phyloP scores from a whole-genome alignment of 1,140 invertebrate species.

The Drosophila pandora region DNA sequence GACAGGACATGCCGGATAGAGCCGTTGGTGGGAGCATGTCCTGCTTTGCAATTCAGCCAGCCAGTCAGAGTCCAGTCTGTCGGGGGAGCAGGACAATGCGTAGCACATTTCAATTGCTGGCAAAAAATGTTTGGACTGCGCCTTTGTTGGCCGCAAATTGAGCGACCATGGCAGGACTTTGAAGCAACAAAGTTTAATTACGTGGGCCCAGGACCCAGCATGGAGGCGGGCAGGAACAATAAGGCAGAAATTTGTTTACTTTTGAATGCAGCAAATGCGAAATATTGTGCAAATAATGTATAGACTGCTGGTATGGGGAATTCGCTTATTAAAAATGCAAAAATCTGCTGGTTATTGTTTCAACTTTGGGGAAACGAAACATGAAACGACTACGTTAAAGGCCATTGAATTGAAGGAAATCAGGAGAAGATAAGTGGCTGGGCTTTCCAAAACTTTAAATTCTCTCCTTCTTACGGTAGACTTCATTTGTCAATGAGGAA shows the following conservation, averaged over 20 bases:
- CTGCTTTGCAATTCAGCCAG: constrained; percentile 45
- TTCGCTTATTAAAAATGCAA: constrained; percentile 58
- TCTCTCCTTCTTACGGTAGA: not conserved
- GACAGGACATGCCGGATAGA: constrained; percentile 48
- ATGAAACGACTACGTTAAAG: constrained; percentile 30
- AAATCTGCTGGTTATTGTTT: constrained; percentile 46
- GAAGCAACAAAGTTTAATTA: constrained; percentile 81
- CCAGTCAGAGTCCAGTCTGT: constrained; percentile 14
- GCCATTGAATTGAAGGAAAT: constrained; percentile 20
- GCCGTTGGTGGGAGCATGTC: constrained; percentile 40
- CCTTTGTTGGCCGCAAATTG: constrained; percentile 78
- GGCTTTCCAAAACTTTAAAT: not conserved
- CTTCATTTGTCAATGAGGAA: not conserved
- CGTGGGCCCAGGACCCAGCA: constrained; percentile 41
- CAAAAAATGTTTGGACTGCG: constrained; percentile 70
- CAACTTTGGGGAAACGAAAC: constrained; percentile 7
- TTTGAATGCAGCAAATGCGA: constrained; percentile 67
- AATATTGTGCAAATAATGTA: constrained; percentile 66
- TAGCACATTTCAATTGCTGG: constrained; percentile 74
- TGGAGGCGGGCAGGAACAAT: constrained; percentile 41
- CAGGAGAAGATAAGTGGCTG: not conserved
- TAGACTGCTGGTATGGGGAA: constrained; percentile 28
- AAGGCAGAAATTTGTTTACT: constrained; percentile 54
- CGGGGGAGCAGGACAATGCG: constrained; percentile 47
- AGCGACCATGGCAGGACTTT: constrained; percentile 68